These are phyloP conservation scores for Battus philenor DNA, from an alignment of 1,140 invertebrate species.

Conservation along the genomic window DNA sequence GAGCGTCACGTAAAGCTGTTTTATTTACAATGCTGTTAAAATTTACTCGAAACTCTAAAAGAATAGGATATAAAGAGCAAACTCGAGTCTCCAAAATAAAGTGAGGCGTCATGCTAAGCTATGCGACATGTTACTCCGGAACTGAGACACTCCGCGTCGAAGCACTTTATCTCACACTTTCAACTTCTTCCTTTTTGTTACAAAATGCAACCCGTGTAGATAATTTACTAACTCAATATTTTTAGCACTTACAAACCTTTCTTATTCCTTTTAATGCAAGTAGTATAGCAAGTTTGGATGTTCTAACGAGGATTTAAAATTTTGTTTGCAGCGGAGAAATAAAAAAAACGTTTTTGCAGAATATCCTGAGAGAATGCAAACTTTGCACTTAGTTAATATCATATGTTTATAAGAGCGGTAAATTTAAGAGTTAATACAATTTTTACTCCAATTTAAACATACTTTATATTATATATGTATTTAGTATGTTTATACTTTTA, in stretches of 20 bases:
- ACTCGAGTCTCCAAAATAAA: slow-evolving; percentile 15
- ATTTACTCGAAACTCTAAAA: slow-evolving; percentile 15
- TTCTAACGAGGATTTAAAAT: neutral
- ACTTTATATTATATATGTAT: no score
- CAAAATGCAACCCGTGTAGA: slow-evolving; percentile 16
- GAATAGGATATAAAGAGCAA: slow-evolving; percentile 16
- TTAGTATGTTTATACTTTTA: no score
- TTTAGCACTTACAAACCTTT: slow-evolving; percentile 13
- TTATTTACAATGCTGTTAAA: slow-evolving; percentile 15
- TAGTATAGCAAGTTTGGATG: neutral
- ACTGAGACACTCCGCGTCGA: slow-evolving; percentile 14
- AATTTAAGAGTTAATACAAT: no score
- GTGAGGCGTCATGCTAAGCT: slow-evolving; percentile 17
- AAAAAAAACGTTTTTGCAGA: neutral
- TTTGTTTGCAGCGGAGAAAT: neutral
- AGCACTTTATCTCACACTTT: slow-evolving; percentile 17
- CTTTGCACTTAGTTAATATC: no score
- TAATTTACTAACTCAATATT: slow-evolving; percentile 18
- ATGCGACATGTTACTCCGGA: slow-evolving; percentile 17
- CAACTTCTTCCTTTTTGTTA: slow-evolving; percentile 17
- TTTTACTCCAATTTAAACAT: no score
- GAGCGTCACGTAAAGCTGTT: slow-evolving; percentile 10
- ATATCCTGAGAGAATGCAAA: neutral
- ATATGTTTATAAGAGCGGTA: no score
- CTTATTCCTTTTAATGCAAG: slow-evolving; percentile 6